These are phyloP conservation scores for Micrasema longulum DNA, from an alignment of 1,140 invertebrate species.

Conservation along the genomic window DNA sequence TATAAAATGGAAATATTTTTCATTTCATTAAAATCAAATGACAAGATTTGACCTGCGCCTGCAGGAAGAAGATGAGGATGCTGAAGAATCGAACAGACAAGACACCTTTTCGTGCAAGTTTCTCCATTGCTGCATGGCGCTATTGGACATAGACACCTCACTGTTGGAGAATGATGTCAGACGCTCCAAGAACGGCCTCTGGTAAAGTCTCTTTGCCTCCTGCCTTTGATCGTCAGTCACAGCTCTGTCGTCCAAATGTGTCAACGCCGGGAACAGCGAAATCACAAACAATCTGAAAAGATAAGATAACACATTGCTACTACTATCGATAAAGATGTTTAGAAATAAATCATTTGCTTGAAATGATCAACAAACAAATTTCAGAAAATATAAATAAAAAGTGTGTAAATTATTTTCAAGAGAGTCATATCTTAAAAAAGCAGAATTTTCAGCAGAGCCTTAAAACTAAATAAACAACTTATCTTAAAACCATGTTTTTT, in stretches of 20 bases:
- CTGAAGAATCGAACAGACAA: constrained; percentile 22
- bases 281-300: constrained; percentile 75
- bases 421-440: no score
- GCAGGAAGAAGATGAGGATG: neutral
- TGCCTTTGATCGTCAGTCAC: constrained; percentile 72
- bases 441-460: no score
- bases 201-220: constrained; percentile 73
- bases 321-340: no score
- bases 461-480: no score
- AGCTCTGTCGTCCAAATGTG: constrained; percentile 75
- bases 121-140: constrained; percentile 24
- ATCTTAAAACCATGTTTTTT: no score
- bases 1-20: no score
- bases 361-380: no score
- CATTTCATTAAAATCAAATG: no score
- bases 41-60: constrained; percentile 29
- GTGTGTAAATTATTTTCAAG: no score
- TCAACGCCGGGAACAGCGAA: constrained; percentile 74
- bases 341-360: no score
- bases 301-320: constrained; percentile 12
- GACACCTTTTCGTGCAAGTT: constrained; percentile 42
- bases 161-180: neutral
- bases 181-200: constrained; percentile 69
- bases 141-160: constrained; percentile 2
- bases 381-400: no score